Base-by-base conservation (phyloP, 2,888 invertebrate genomes). In the Mongoloraphidia duomilia region DNA sequence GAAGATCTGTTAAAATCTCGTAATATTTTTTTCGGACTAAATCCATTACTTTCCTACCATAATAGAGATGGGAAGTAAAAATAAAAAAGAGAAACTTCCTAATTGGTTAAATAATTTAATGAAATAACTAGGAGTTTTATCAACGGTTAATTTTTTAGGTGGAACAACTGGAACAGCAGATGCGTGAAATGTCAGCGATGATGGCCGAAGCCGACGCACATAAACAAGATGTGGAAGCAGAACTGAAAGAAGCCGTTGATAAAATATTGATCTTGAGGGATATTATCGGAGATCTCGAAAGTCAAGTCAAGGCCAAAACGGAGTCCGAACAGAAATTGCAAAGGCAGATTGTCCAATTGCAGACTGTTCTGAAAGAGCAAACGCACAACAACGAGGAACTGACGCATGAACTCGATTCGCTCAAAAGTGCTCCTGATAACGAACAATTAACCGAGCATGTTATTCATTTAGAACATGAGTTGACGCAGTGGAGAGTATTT, bases 261-360 rank as follows among this genome's bases (percentile, higher is more conserved):
- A 87, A 88, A 64, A 79, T 86, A 17, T 73, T 73, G 58, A 73
- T 82, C 10, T 70, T 90, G 12, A 71, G 86, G 35, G 88, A 90
- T 50, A 82, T 89, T 47, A 84, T 91, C 47, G 71, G 77, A 1
- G 84, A 84, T 55, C 65, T 89, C 39, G 91, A 92, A 62, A 69
- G 70, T 1, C 86, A 90, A 61, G 66, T 89, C 1, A 84, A 86
- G 61, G 69, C 72, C 10, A 84, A 84, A 61, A 69, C 73, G 0
- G 65, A 72, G 0, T 74, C 75, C 43, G 86, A 87, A 60, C 63
- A 66, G 1, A 75, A 79, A 48, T 72, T 82, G 36, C 65, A 78
- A 50, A 70, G 69, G 55, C 78, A 83, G 61, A 71, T 79, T 17
- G 70, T 72, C 48, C 69, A 73, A 49, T 70, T 79, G 64, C 72